Evolutionary conservation across 2,113 vertebrate species (phyloP).

Genomic region (Daphoenositta chrysoptera): DNA sequence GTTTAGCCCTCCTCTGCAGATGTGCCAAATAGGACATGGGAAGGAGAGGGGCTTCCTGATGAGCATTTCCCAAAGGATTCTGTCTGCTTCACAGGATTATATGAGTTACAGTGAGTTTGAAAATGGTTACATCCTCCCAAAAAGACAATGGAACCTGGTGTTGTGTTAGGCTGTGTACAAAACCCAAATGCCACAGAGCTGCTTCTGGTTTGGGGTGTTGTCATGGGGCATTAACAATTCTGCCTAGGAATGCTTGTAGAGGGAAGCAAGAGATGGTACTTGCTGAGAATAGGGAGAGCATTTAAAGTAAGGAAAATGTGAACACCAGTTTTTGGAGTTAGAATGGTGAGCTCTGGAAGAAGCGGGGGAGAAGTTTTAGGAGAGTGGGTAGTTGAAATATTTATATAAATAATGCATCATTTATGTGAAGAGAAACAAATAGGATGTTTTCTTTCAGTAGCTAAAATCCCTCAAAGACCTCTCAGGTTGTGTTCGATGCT

Average conservation of each 20-base stretch:
- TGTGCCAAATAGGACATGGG: not conserved
- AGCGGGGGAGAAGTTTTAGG: not conserved
- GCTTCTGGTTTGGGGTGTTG: not conserved
- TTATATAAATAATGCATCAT: not conserved
- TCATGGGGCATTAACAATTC: not conserved
- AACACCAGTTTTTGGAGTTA: not conserved
- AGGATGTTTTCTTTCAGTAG: not conserved
- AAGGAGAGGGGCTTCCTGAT: not conserved
- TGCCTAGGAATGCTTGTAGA: not conserved
- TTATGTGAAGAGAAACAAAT: not conserved
- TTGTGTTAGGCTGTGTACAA: not conserved
- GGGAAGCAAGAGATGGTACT: not conserved
- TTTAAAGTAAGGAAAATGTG: not conserved
- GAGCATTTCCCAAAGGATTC: not conserved
- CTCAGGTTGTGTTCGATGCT: fast-evolving
- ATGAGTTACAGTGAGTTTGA: not conserved
- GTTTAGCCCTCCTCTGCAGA: not conserved
- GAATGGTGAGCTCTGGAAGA: not conserved
- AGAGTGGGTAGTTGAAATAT: not conserved
- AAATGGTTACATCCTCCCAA: not conserved
- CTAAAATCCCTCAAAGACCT: not conserved
- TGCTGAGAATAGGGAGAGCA: not conserved
- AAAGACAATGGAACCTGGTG: not conserved
- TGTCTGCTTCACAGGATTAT: not conserved
- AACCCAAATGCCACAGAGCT: not conserved